Conservation (phyloP, 2,888 invertebrate species). For the Autographa gamma region DNA sequence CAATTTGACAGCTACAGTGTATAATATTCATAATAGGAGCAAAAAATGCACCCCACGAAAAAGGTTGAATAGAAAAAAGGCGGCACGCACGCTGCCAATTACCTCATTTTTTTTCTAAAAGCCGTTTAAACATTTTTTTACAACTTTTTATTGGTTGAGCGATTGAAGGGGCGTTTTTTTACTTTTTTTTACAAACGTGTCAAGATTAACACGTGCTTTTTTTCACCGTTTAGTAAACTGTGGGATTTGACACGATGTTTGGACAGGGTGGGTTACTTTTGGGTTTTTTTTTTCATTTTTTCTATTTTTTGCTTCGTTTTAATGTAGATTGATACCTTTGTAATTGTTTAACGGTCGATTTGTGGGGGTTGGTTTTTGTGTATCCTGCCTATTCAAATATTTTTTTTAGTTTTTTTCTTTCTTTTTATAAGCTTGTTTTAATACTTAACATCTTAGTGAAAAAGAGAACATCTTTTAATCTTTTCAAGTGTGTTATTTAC, state of each 20-base stretch:
- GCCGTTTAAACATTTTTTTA: slow-evolving; percentile 74
- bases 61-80: slow-evolving; percentile 70
- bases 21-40: slow-evolving; percentile 72
- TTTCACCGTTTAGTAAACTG: slow-evolving; percentile 74
- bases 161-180: slow-evolving; percentile 81
- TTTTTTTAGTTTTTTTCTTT: slow-evolving; percentile 29
- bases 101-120: slow-evolving; percentile 78
- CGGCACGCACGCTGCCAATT: slow-evolving; percentile 85
- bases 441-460: background rate
- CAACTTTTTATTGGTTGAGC: slow-evolving; percentile 79
- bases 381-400: slow-evolving; percentile 34
- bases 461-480: background rate
- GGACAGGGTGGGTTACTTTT: slow-evolving; percentile 67
- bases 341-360: slow-evolving; percentile 81
- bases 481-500: background rate
- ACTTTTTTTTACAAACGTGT: slow-evolving; percentile 73
- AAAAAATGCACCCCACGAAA: slow-evolving; percentile 84
- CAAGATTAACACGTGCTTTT: slow-evolving; percentile 77
- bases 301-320: slow-evolving; percentile 61
- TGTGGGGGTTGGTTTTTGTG: slow-evolving; percentile 67
- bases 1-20: slow-evolving; percentile 72
- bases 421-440: slow-evolving; percentile 7
- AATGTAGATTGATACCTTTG: slow-evolving; percentile 72
- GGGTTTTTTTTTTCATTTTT: slow-evolving; percentile 44
- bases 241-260: slow-evolving; percentile 83